Conservation (phyloP, 2,797 vertebrate species). For the Morus bassanus region DNA sequence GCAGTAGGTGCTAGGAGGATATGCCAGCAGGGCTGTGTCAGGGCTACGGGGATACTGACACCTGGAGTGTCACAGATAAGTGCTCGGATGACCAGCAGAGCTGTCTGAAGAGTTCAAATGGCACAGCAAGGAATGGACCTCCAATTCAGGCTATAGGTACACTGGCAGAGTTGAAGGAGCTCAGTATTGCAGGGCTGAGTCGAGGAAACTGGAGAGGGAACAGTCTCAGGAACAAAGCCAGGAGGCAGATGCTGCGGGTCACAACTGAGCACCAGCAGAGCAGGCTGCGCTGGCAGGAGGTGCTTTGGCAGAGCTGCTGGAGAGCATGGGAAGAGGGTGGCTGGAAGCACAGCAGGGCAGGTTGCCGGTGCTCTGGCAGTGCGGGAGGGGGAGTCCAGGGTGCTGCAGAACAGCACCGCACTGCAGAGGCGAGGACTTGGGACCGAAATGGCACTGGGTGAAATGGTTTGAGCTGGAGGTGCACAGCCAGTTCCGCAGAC, state of each 20-base stretch:
- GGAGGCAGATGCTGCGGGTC: not conserved
- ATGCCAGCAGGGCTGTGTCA: not conserved
- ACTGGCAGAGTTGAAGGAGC: not conserved
- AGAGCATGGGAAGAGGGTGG: not conserved
- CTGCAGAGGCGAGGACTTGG: not conserved
- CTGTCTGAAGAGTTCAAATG: not conserved
- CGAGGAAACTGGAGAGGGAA: rapidly evolving
- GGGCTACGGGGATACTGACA: not conserved
- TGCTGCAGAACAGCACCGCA: rapidly evolving
- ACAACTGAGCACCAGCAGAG: not conserved
- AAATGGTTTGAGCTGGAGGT: not conserved
- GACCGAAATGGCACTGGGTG: not conserved
- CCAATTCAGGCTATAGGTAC: not conserved
- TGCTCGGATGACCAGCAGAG: not conserved
- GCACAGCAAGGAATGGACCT: not conserved
- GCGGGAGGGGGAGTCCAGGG: not conserved
- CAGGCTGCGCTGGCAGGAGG: not conserved
- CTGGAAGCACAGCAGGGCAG: not conserved
- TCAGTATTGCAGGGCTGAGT: not conserved
- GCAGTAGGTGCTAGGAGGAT: not conserved
- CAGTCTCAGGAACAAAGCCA: not conserved
- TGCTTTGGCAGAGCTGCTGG: not conserved
- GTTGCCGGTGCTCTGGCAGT: not conserved
- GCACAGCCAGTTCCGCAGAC: not conserved
- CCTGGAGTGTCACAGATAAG: not conserved